Conservation (phyloP, 2,797 vertebrate genomes). For the Cyclura pinguis region DNA sequence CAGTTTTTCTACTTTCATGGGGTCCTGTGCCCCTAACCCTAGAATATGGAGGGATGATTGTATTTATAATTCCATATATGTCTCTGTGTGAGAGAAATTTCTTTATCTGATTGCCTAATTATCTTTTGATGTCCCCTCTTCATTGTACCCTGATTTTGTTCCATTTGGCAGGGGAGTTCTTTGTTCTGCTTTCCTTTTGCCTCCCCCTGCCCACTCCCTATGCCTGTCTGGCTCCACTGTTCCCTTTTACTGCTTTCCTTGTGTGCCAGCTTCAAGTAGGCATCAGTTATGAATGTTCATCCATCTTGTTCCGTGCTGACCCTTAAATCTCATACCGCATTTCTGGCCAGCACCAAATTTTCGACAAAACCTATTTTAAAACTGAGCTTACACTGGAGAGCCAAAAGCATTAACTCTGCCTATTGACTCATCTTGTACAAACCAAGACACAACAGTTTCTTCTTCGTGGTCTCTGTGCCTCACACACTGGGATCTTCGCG, state of each 20-base stretch:
- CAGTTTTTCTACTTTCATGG: too few relatives aligned
- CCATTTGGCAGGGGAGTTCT: too few relatives aligned
- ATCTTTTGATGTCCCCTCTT: not conserved
- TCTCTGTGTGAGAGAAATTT: too few relatives aligned
- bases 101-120: not conserved
- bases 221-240: not conserved
- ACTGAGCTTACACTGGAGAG: not conserved
- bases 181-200: not conserved
- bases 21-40: too few relatives aligned
- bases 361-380: not conserved
- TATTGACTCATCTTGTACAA: not conserved
- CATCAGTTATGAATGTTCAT: not conserved
- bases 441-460: not conserved
- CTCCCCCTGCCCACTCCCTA: not conserved
- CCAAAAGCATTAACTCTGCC: not conserved
- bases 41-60: too few relatives aligned
- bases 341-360: not conserved
- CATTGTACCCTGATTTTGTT: not conserved
- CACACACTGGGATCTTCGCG: too few relatives aligned
- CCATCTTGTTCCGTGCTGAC: too few relatives aligned
- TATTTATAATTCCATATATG: too few relatives aligned
- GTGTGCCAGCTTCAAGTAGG: not conserved
- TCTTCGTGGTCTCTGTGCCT: too few relatives aligned
- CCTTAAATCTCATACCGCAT: not conserved
- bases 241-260: not conserved